Percentiles rank a stretch among this genome's conserved stretches.
Conservation (phyloP, 2,113 vertebrate species). For the Xiphophorus couchianus region DNA sequence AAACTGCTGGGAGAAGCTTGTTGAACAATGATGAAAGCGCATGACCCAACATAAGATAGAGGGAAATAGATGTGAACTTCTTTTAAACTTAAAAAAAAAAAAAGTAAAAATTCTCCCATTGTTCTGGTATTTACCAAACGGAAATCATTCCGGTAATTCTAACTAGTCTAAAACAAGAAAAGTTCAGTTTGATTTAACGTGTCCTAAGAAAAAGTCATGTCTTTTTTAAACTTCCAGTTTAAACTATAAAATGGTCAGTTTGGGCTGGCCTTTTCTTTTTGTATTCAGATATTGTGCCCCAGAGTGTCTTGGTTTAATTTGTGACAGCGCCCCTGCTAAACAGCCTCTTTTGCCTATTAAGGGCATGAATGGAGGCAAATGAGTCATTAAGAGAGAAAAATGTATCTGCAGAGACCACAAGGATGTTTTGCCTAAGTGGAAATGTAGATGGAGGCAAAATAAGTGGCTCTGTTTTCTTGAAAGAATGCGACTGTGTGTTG, state of each 20-base stretch:
- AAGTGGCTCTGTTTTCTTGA: constrained; percentile 24
- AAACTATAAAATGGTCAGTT: too few species aligned
- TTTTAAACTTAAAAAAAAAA: not conserved
- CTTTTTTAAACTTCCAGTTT: not conserved
- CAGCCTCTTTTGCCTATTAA: constrained; percentile 36
- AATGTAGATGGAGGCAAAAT: constrained; percentile 38
- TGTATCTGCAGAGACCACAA: constrained; percentile 23
- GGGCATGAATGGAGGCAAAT: not conserved
- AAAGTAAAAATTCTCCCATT: not conserved
- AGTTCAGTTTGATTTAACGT: too few species aligned
- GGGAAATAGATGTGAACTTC: not conserved
- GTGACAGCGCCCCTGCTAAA: not conserved
- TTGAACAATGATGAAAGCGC: not conserved
- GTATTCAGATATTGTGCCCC: not conserved
- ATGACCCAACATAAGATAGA: not conserved
- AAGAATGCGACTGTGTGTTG: constrained; percentile 10
- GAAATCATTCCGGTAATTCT: not conserved
- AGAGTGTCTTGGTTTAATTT: not conserved
- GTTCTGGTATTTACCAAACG: not conserved
- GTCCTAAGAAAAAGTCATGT: not conserved
- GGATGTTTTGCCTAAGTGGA: constrained; percentile 36
- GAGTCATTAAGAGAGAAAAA: constrained; percentile 29
- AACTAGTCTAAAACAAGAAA: not conserved
- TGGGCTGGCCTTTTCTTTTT: not conserved
- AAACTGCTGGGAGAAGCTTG: not conserved